These are phyloP conservation scores for Drosophila cracens DNA, from an alignment of 2,888 invertebrate species.

Conservation along the genomic window DNA sequence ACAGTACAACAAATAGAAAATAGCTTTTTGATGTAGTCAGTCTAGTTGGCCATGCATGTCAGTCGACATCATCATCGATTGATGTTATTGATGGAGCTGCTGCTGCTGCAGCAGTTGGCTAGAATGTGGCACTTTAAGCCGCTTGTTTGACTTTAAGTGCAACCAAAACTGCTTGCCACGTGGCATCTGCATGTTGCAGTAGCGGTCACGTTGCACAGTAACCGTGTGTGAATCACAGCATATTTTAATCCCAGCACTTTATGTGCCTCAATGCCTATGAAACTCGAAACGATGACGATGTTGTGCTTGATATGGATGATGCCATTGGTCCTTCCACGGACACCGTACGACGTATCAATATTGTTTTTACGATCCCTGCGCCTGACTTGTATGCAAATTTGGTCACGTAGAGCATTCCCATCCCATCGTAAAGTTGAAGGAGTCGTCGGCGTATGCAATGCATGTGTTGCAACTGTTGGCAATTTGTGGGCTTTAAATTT, in stretches of 20 bases:
- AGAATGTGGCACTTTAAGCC: slow-evolving; percentile 33
- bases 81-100: slow-evolving; percentile 24
- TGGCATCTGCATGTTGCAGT: slow-evolving; percentile 38
- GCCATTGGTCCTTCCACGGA: slow-evolving; percentile 27
- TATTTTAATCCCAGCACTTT: slow-evolving; percentile 66
- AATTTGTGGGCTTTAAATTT: slow-evolving; percentile 38
- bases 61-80: slow-evolving; percentile 49
- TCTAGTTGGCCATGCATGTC: slow-evolving; percentile 42
- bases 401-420: slow-evolving; percentile 36
- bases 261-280: slow-evolving; percentile 50
- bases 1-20: slow-evolving; percentile 75
- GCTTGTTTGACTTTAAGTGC: slow-evolving; percentile 29
- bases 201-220: slow-evolving; percentile 23
- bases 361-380: slow-evolving; percentile 61
- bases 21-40: slow-evolving; percentile 77
- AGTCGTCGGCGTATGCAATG: slow-evolving; percentile 8
- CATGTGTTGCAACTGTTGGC: slow-evolving; percentile 42
- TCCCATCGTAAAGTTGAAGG: slow-evolving; percentile 9
- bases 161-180: slow-evolving; percentile 30
- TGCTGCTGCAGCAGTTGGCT: slow-evolving; percentile 10
- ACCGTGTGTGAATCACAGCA: slow-evolving; percentile 33
- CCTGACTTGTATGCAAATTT: slow-evolving; percentile 62
- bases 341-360: slow-evolving; percentile 68
- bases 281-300: slow-evolving; percentile 42
- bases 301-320: slow-evolving; percentile 39